phyloP scores from a whole-genome alignment of 2,113 vertebrate species.

The Ophthalmolycus amberensis region DNA sequence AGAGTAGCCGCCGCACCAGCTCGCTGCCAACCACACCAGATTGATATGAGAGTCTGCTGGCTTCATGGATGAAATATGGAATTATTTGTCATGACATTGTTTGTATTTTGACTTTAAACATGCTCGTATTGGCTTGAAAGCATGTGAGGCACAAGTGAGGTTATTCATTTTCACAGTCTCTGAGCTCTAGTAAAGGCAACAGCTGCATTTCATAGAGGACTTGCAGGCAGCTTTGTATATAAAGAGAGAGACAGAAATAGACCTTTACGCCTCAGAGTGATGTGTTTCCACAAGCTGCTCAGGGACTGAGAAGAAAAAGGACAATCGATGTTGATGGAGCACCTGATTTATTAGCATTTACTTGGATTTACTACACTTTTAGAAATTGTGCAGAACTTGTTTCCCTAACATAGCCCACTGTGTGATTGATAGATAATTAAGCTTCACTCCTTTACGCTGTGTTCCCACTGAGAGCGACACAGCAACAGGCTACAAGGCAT shows the following conservation, averaged over 20 bases:
- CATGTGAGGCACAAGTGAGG: constrained; percentile 69
- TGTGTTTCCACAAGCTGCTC: constrained; percentile 34
- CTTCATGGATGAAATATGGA: constrained; percentile 58
- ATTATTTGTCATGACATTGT: constrained; percentile 66
- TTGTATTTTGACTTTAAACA: constrained; percentile 73
- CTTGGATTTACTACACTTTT: not conserved
- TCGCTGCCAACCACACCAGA: constrained; percentile 39
- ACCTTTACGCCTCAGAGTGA: constrained; percentile 35
- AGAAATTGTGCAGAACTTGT: not conserved
- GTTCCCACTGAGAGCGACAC: too few relatives aligned
- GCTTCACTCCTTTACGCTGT: too few relatives aligned
- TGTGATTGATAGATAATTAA: too few relatives aligned
- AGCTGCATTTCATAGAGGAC: constrained; percentile 71
- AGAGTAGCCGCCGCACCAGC: constrained; percentile 36
- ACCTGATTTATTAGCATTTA: not conserved
- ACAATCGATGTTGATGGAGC: not conserved
- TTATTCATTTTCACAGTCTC: constrained; percentile 75
- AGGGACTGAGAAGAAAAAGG: constrained; percentile 7
- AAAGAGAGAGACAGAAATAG: constrained; percentile 56
- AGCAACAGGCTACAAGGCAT: too few relatives aligned
- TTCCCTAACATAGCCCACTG: not conserved
- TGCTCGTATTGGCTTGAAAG: constrained; percentile 55
- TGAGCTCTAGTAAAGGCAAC: constrained; percentile 66
- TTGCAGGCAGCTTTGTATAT: constrained; percentile 56
- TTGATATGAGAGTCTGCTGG: constrained; percentile 26